Base-by-base conservation (phyloP, 1,140 invertebrate species). In the Drosophila arawakana region DNA sequence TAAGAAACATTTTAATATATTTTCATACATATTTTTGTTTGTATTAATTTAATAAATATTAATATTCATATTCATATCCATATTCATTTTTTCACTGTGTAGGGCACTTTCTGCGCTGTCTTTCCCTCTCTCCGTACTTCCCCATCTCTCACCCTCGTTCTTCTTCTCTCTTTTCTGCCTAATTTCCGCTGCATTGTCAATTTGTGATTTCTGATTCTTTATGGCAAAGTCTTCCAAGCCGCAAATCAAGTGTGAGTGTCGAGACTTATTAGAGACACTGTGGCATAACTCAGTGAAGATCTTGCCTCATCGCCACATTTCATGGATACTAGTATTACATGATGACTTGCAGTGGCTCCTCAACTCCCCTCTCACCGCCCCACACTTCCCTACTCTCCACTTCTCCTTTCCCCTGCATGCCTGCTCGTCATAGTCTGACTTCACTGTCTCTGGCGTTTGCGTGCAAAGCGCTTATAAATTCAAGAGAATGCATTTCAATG, bases 301-400 rank as follows among this genome's bases (percentile, higher is more conserved):
- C 81, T 86, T 86, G 82, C 82, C 82, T 86, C 83, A 88, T 86
- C 69, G 76, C 81, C 55, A 88, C 80, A 88, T 88, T 86, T 88
- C 83, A 83, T 72, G 72, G 83, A 8, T 52, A 35, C 50, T 25
- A 52, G 63, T 88, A 73, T 86, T 86, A 86, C 82, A 88, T 86
- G 80, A 83, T 86, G 82, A 77, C 86, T 88, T 79, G 75, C 83
- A 88, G 71, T 50, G 47, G 62, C 34, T 13, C 35, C 39, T 21
- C 18, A 21, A 1, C 18, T 21, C 7, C n/a, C 6, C 30, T 5
- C 9, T 21, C 3, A 9, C 10, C 18, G 7, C 13, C 52, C 37
- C 54, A 13, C 30, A 2, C 59, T 10, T 1, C n/a, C 35, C 58
- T 13, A 7, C 13, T 13, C 30, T 4, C 50, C n/a, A n/a, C 50